Percentiles rank a stretch among this genome's conserved stretches.
Conservation (phyloP, 1,140 invertebrate genomes). For the Cydia amplana region DNA sequence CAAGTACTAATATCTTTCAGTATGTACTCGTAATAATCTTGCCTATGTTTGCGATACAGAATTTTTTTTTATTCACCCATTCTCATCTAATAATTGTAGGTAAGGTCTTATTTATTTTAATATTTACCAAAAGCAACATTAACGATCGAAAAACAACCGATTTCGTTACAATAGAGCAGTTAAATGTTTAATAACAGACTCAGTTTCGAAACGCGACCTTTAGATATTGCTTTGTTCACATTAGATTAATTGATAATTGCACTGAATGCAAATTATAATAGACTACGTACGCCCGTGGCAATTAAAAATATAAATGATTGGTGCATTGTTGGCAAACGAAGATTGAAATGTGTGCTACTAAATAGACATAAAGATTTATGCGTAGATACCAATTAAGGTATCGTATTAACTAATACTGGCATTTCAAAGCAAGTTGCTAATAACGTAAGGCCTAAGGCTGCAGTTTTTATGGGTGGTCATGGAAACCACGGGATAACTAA, state of each 20-base stretch:
- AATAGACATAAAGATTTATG: conserved; percentile 22
- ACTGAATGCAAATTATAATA: conserved; percentile 28
- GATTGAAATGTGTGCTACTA: conserved; percentile 20
- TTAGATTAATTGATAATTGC: conserved; percentile 38
- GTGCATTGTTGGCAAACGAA: conserved; percentile 26
- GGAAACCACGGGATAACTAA: too few species aligned
- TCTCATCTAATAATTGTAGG: not conserved
- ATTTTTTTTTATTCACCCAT: too few species aligned
- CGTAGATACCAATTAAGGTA: not conserved
- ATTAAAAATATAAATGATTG: conserved; percentile 29
- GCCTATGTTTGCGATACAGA: too few species aligned
- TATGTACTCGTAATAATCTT: too few species aligned
- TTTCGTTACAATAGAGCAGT: conserved; percentile 30
- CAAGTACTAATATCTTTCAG: too few species aligned
- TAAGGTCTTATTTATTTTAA: not conserved
- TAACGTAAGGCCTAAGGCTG: not conserved
- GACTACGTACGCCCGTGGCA: conserved; percentile 18
- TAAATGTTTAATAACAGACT: conserved; percentile 34
- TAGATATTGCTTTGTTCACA: conserved; percentile 34
- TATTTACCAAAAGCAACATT: conserved; percentile 20
- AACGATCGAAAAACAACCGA: conserved; percentile 12
- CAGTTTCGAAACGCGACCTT: conserved; percentile 36
- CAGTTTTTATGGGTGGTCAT: too few species aligned
- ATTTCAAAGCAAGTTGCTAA: not conserved
- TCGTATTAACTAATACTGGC: not conserved